Conservation (phyloP, 2,113 vertebrate species). For the Ptilonorhynchus violaceus region DNA sequence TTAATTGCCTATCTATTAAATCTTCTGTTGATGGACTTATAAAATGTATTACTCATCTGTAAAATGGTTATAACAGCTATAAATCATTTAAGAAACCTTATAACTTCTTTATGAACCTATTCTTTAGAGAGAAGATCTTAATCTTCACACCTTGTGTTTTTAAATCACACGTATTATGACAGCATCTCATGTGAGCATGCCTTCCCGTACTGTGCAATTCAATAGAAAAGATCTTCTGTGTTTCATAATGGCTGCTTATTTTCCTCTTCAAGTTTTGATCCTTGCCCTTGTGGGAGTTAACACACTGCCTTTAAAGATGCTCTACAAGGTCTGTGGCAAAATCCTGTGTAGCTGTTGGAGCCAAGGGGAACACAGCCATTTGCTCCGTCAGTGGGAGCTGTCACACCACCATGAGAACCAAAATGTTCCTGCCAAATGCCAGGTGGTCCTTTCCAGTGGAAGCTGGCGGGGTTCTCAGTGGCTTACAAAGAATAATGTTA, state of each 20-base stretch:
- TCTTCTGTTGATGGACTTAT: background rate
- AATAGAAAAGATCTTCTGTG: background rate
- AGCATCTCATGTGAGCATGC: background rate
- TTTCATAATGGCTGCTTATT: background rate
- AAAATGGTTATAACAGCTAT: conserved; percentile 6
- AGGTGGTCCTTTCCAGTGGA: background rate
- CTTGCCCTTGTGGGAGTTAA: background rate
- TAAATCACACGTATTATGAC: background rate
- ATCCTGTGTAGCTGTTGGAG: background rate
- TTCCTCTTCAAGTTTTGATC: background rate
- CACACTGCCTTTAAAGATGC: background rate
- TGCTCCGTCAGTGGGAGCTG: background rate
- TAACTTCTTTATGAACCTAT: background rate
- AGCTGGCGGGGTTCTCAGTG: background rate
- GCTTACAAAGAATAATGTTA: background rate
- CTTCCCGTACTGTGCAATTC: background rate
- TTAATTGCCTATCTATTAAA: conserved; percentile 17
- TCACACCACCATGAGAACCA: accelerated
- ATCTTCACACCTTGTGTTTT: background rate
- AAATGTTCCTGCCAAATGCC: background rate
- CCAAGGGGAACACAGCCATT: background rate
- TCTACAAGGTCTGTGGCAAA: background rate
- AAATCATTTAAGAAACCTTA: background rate
- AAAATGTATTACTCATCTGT: background rate
- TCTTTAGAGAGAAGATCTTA: background rate